Base-by-base conservation (phyloP, 2,888 invertebrate genomes). In the Drosophila kanekoi region DNA sequence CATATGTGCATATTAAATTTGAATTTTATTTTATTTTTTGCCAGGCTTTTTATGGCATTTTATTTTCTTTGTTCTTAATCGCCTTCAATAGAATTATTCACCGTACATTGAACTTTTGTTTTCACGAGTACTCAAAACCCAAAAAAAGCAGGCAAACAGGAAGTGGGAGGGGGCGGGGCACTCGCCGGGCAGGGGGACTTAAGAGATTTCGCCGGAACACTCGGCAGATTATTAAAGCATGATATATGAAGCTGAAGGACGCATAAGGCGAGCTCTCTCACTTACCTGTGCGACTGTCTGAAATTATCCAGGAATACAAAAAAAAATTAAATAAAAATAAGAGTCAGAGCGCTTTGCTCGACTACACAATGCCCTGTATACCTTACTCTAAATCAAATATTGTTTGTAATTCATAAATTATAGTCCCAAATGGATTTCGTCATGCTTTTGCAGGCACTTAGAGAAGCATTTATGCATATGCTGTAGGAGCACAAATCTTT, bases 181-280 rank as follows among this genome's bases (percentile, higher is more conserved):
- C 18, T 33, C n/a, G 9, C 35, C 13, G n/a, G 4, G 20, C 37
- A 3, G 13, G 52, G 32, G n/a, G 53, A 52, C 20, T 52, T 35
- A 61, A 61, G 28, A 58, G 58, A 67, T 67, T 74, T 77, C 40
- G 14, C n/a, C 28, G 75, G 33, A 63, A 68, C 53, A 47, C 52
- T 63, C 40, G n/a, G 48, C 49, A 57, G 79, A 68, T 68, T 74
- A 75, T 75, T 68, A 74, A 63, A 53, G 69, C 57, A 47, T 75
- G 79, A 75, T 75, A 74, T 78, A 78, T 75, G 69, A 47, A 53
- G 45, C 51, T 62, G 74, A 37, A 48, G 62, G 23, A 56, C 77
- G 43, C 41, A 47, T 59, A 56, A 59, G 54, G 40, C 54, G 35
- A 13, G 20, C n/a, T 28, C 47, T 28, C 47, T 48, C 52, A 32